Conservation (phyloP, 2,888 invertebrate genomes). For the Chrysolina americana region DNA sequence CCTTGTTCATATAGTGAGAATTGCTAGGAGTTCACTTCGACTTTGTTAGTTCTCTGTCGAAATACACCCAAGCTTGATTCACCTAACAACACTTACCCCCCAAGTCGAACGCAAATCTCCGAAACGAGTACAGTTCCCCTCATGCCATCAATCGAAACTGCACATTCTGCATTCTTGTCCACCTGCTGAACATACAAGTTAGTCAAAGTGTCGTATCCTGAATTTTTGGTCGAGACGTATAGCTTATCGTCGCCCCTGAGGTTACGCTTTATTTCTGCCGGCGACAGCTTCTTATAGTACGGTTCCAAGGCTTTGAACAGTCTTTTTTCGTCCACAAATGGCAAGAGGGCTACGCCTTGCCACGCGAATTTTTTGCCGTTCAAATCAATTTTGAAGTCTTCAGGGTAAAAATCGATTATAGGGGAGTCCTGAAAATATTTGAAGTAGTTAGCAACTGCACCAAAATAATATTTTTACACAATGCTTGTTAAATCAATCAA, state of each 20-base stretch:
- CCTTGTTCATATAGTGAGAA: no score
- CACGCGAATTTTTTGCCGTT: constrained; percentile 99
- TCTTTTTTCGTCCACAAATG: constrained; percentile 96
- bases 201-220: constrained; percentile 79
- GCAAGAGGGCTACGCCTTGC: constrained; percentile 98
- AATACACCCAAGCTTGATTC: background rate
- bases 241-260: constrained; percentile 90
- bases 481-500: no score
- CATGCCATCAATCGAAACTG: constrained; percentile 85
- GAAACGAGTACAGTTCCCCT: constrained; percentile 84
- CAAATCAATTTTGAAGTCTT: constrained; percentile 96
- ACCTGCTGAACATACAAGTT: constrained; percentile 78
- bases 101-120: constrained; percentile 77
- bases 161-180: constrained; percentile 72
- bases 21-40: no score
- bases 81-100: constrained; percentile 73
- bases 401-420: constrained; percentile 99
- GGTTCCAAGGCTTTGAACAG: constrained; percentile 87
- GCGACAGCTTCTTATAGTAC: constrained; percentile 84
- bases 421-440: constrained; percentile 80
- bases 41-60: no score
- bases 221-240: constrained; percentile 84
- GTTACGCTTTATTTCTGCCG: constrained; percentile 91
- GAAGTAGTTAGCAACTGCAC: constrained; percentile 30
- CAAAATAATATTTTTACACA: background rate